Conservation (phyloP, 2,888 invertebrate genomes). For the Epinotia demarniana region DNA sequence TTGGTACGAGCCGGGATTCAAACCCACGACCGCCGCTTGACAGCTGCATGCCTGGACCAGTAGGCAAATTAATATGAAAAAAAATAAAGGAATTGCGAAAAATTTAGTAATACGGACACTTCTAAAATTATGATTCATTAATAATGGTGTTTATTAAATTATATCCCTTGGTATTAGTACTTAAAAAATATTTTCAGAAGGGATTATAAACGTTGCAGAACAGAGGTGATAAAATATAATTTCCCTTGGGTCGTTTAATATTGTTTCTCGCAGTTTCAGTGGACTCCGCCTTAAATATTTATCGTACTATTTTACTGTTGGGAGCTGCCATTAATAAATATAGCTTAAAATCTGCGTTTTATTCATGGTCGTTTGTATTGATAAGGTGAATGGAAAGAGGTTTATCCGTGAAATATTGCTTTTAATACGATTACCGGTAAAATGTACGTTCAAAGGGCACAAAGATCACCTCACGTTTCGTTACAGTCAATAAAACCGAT, state of each 20-base stretch:
- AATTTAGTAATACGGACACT: neutral
- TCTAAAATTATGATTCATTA: neutral
- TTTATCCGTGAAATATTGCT: constrained; percentile 35
- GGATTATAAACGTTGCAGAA: constrained; percentile 44
- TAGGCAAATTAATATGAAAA: too few species aligned
- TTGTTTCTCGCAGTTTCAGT: constrained; percentile 44
- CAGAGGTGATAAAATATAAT: constrained; percentile 46
- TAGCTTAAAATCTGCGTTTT: constrained; percentile 38
- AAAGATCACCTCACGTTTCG: neutral
- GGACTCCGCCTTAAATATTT: constrained; percentile 44
- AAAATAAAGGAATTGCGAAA: too few species aligned
- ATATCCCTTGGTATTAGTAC: constrained; percentile 35
- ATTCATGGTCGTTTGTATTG: constrained; percentile 34
- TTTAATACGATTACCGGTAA: constrained; percentile 23
- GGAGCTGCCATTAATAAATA: constrained; percentile 40
- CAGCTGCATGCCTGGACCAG: too few species aligned
- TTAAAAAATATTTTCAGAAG: constrained; percentile 42
- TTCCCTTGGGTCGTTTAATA: constrained; percentile 44
- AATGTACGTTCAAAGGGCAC: constrained; percentile 12
- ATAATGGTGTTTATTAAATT: constrained; percentile 41
- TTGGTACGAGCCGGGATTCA: too few species aligned
- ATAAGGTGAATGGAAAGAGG: constrained; percentile 34
- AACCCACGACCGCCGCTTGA: too few species aligned
- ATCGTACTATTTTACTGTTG: constrained; percentile 43
- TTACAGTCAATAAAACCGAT: neutral